Conservation (phyloP, 2,113 vertebrate genomes). For the Trogon surrucura region DNA sequence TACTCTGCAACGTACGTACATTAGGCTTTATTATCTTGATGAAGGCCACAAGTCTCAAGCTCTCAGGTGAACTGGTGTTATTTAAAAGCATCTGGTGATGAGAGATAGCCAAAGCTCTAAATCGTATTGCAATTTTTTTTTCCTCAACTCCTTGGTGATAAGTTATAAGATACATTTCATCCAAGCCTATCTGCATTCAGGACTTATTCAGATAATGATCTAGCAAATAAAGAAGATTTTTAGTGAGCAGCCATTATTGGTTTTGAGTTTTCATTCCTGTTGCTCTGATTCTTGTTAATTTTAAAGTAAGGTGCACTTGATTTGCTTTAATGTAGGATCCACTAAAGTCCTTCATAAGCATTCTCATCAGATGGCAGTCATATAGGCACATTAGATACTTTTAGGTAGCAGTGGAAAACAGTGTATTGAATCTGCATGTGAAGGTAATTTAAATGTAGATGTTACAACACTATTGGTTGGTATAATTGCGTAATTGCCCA, state of each 20-base stretch:
- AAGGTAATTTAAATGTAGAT: constrained; percentile 23
- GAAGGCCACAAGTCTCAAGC: background rate
- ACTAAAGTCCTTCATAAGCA: background rate
- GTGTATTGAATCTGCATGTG: background rate
- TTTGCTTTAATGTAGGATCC: background rate
- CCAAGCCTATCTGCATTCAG: background rate
- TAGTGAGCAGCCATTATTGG: background rate
- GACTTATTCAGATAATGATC: background rate
- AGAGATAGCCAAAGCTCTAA: background rate
- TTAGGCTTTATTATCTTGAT: background rate
- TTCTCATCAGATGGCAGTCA: background rate
- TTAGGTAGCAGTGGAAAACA: background rate
- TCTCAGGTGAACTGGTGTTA: background rate
- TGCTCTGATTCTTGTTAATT: background rate
- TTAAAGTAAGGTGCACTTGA: background rate
- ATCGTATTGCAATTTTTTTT: background rate
- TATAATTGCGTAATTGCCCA: constrained; percentile 33
- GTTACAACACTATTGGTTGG: background rate
- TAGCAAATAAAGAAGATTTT: background rate
- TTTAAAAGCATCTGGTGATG: background rate
- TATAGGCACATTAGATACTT: background rate
- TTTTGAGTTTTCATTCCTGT: background rate
- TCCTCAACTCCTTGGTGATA: background rate
- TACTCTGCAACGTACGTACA: background rate
- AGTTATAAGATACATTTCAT: background rate